These are phyloP conservation scores for Stichopus horrens DNA, from an alignment of 53 echinoderm and acorn worm species.

Conservation along the genomic window DNA sequence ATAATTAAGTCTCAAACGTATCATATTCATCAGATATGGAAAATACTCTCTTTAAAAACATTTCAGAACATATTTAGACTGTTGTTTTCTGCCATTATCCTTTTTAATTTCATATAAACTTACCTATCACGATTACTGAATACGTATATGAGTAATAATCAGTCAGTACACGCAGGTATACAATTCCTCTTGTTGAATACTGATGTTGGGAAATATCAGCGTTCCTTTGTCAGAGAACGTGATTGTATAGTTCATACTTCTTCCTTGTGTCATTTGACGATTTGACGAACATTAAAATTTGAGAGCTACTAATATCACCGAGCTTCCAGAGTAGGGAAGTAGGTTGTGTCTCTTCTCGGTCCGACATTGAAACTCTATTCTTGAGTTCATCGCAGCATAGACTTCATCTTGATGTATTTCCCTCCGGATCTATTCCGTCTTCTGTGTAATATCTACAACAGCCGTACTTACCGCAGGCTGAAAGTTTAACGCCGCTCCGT, in stretches of 20 bases:
- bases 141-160: not conserved
- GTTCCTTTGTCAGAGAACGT: not conserved
- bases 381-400: not conserved
- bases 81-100: too few relatives aligned
- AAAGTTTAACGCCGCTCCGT: not conserved
- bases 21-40: too few relatives aligned
- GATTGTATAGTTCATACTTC: not conserved
- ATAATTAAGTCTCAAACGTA: too few relatives aligned
- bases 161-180: slow-evolving; percentile 1
- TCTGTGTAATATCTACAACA: not conserved
- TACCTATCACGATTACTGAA: not conserved
- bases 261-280: not conserved
- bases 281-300: not conserved
- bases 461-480: not conserved
- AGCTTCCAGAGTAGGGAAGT: not conserved
- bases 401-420: not conserved
- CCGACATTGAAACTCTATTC: not conserved
- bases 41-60: too few relatives aligned
- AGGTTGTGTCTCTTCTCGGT: not conserved
- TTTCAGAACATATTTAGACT: too few relatives aligned
- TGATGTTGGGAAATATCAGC: not conserved
- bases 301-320: not conserved
- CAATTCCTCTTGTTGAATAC: not conserved
- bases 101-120: not conserved
- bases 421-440: not conserved